phyloP scores from a whole-genome alignment of 2,888 invertebrate genomes.

The Lasiommata megera region DNA sequence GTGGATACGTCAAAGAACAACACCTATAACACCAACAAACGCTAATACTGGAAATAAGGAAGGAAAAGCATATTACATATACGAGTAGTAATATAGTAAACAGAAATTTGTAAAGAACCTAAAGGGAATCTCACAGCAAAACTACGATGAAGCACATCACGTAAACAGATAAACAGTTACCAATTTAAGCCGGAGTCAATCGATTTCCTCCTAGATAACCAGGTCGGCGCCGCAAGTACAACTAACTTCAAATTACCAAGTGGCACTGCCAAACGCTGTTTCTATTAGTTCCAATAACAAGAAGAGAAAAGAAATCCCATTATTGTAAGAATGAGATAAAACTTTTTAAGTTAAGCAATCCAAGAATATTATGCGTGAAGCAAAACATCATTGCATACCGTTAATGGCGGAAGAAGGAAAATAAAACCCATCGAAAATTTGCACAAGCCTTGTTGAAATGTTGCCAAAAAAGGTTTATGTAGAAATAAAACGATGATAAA shows the following conservation, averaged over 20 bases:
- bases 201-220: conserved; percentile 16
- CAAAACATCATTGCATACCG: background rate
- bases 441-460: no score
- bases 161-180: conserved; percentile 15
- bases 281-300: background rate
- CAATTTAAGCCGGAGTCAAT: conserved; percentile 17
- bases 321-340: background rate
- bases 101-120: background rate
- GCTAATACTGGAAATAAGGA: no score
- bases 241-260: conserved; percentile 13
- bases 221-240: conserved; percentile 3
- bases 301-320: background rate
- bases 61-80: background rate
- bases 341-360: background rate
- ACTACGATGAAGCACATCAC: background rate
- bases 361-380: background rate
- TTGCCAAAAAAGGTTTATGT: no score
- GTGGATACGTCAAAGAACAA: no score
- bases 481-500: no score
- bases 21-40: no score
- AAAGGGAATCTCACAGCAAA: conserved; percentile 10
- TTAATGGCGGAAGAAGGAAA: no score
- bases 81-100: background rate
- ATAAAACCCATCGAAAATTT: no score
- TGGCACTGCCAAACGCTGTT: conserved; percentile 4